Evolutionary conservation across 2,888 invertebrate species (phyloP).

Genomic region (Copidosoma aretas): DNA sequence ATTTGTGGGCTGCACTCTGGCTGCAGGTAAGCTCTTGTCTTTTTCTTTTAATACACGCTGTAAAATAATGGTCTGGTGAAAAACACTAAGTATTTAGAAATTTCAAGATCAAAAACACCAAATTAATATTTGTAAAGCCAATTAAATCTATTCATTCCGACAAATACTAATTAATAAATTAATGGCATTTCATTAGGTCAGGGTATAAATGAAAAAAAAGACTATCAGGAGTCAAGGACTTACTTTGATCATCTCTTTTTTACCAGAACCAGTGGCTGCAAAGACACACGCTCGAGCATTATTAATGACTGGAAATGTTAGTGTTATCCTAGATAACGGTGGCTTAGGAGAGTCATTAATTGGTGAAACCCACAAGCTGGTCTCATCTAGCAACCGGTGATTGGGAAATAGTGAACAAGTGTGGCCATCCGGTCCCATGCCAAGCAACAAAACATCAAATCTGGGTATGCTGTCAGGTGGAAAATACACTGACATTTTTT

Average conservation of each 20-base stretch:
- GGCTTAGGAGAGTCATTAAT: constrained; percentile 96
- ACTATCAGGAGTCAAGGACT: constrained; percentile 34
- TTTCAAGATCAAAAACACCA: not conserved
- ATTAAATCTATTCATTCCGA: no score
- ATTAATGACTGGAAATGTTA: constrained; percentile 91
- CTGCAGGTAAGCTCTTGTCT: constrained; percentile 77
- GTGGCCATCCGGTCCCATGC: constrained; percentile 98
- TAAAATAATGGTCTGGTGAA: constrained; percentile 52
- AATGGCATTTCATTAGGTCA: not conserved
- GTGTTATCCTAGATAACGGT: constrained; percentile 86
- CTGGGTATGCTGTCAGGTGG: constrained; percentile 68
- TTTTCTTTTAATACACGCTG: constrained; percentile 80
- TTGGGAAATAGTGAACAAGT: constrained; percentile 96
- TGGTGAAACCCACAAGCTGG: constrained; percentile 74
- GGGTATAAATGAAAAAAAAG: not conserved
- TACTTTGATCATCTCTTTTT: constrained; percentile 90
- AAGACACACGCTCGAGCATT: constrained; percentile 84
- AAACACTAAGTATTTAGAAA: not conserved
- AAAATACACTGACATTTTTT: constrained; percentile 72
- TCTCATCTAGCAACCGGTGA: constrained; percentile 73
- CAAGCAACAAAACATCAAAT: constrained; percentile 90
- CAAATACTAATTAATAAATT: not conserved
- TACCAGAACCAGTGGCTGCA: constrained; percentile 82
- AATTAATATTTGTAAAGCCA: not conserved
- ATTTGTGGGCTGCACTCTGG: constrained; percentile 72